Base-by-base conservation (phyloP, 2,888 invertebrate species). In the Atethmia centrago region DNA sequence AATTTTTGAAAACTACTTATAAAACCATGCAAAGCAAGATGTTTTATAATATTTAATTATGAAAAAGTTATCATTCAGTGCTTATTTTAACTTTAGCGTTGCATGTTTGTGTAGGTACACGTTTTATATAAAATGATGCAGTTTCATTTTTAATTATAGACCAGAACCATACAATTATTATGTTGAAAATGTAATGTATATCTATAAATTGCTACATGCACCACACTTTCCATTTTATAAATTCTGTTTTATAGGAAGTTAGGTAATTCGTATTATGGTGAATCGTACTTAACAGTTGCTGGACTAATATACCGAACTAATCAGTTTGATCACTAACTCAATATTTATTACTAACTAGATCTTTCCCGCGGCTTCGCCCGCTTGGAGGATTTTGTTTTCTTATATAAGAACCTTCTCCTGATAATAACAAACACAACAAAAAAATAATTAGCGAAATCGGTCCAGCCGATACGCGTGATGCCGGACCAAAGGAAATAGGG, bases 161-260 rank as follows among this genome's bases (percentile, higher is more conserved):
- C 5, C 14, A 55, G n/a, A 51, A 45, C 21, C 31, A 51, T 28
- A 21, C 55, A 36, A 45, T 16, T 31, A 51, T 16, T 62, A 28
- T 25, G 10, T 8, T 31, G 10, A 28, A 8, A 14, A 45, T 12
- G 21, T 51, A 61, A 42, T 36, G 7, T 7, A 7, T 36, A 36
- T 36, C 36, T 36, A n/a, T 10, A 25, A 12, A 61, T 74, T 10
- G 3, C 12, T 51, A 51, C 10, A 31, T 28, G 19, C 2, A n/a
- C 25, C 0, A 51, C 21, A 63, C 56, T 66, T 63, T 72, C 40
- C 51, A 51, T 73, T 77, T 56, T 31, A 53, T 40, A 31, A 47
- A 66, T 68, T 71, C 28, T 59, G 21, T 61, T 49, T 40, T 42
- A 36, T 47, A 58, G 59, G 49, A 25, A 51, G 21, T 76, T 66